Percentiles rank a stretch among this genome's conserved stretches.
These are phyloP conservation scores for Gallinago paraguaiae DNA, from an alignment of 2,113 vertebrate species.

Conservation along the genomic window DNA sequence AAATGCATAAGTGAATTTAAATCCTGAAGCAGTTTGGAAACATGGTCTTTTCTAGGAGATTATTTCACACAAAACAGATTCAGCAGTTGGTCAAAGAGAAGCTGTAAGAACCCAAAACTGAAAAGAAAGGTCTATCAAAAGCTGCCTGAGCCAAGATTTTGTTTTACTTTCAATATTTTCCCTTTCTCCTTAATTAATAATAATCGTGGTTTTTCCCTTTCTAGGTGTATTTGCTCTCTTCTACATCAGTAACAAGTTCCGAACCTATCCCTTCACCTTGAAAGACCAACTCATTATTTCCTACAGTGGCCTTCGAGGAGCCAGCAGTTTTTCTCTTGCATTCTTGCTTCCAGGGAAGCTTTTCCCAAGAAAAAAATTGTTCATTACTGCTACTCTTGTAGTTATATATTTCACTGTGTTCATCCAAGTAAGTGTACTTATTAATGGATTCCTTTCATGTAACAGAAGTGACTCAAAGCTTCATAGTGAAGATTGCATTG, in stretches of 20 bases:
- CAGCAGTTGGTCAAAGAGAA: neutral
- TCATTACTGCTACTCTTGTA: slow-evolving; percentile 88
- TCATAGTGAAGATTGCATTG: neutral
- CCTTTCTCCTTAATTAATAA: neutral
- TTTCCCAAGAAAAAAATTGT: slow-evolving; percentile 87
- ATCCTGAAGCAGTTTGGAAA: neutral
- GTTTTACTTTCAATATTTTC: neutral
- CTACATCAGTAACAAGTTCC: slow-evolving; percentile 92
- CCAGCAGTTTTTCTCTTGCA: slow-evolving; percentile 91
- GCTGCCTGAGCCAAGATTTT: neutral
- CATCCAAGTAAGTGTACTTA: slow-evolving; percentile 83
- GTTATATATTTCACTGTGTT: slow-evolving; percentile 95
- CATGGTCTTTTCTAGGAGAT: neutral
- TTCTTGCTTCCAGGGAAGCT: slow-evolving; percentile 88
- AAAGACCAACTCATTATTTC: slow-evolving; percentile 95
- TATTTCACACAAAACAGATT: neutral
- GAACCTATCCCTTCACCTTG: slow-evolving; percentile 89
- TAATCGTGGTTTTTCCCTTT: neutral
- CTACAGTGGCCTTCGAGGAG: slow-evolving; percentile 93
- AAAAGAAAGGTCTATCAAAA: neutral
- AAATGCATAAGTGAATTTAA: neutral
- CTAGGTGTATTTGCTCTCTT: slow-evolving; percentile 91
- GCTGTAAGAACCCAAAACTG: neutral
- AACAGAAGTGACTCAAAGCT: neutral
- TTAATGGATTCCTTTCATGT: neutral